phyloP scores from a whole-genome alignment of 2,888 invertebrate species.

The Magallana nippona region DNA sequence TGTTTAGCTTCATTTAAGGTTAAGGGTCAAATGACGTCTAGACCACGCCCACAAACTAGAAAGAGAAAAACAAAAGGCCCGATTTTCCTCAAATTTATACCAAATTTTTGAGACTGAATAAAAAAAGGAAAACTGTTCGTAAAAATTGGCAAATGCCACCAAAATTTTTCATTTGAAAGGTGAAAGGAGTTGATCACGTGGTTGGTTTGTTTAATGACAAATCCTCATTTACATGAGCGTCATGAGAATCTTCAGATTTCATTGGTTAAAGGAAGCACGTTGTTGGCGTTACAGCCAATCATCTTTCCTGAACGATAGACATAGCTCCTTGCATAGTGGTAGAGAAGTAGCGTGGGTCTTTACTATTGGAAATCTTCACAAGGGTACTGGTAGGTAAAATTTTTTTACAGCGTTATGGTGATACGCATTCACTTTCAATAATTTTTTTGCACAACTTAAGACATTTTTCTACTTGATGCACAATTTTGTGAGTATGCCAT shows the following conservation, averaged over 20 bases:
- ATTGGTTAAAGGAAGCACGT: conserved; percentile 72
- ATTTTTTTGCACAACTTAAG: conserved; percentile 53
- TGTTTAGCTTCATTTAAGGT: conserved; percentile 53
- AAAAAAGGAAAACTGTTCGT: too few relatives aligned
- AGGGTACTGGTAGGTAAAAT: conserved; percentile 48
- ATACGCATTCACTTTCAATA: conserved; percentile 48
- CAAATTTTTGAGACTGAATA: not conserved
- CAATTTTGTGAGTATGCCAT: conserved; percentile 39
- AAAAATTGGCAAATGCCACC: too few relatives aligned
- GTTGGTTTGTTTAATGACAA: conserved; percentile 34
- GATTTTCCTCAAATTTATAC: not conserved
- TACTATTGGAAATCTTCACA: conserved; percentile 42
- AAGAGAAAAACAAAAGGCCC: not conserved
- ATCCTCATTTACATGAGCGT: conserved; percentile 53
- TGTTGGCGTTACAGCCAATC: conserved; percentile 71
- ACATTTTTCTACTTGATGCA: conserved; percentile 53
- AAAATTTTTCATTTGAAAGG: not conserved
- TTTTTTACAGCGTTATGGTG: conserved; percentile 10
- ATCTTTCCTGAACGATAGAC: conserved; percentile 41
- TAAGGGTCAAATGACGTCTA: conserved; percentile 60
- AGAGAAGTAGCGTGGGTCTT: conserved; percentile 62
- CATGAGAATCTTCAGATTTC: conserved; percentile 49
- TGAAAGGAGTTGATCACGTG: conserved; percentile 39
- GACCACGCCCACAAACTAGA: not conserved
- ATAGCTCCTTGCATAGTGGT: conserved; percentile 54